These are phyloP conservation scores for Spea multiplicata DNA, from an alignment of 2,113 vertebrate genomes.

Conservation along the genomic window DNA sequence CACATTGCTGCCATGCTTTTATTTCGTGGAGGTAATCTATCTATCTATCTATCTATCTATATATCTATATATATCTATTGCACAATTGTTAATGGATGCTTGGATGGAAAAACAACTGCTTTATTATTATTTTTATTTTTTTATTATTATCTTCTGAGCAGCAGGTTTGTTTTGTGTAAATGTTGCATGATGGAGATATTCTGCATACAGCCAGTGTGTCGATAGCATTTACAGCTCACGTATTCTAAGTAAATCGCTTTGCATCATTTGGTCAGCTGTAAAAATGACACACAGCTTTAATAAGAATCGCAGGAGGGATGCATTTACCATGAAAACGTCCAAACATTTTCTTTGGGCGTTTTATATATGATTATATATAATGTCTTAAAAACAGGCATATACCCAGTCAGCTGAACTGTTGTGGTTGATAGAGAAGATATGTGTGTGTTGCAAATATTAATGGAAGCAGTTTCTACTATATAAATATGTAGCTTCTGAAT, in stretches of 20 bases:
- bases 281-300: neutral
- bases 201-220: neutral
- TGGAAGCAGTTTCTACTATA: too few relatives aligned
- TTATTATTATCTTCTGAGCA: neutral
- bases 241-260: neutral
- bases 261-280: neutral
- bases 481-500: too few relatives aligned
- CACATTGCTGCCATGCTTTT: conserved; percentile 93
- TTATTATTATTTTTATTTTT: neutral
- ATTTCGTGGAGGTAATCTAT: conserved; percentile 89
- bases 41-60: too few relatives aligned
- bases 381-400: neutral
- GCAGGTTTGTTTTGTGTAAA: neutral
- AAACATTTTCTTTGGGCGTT: neutral
- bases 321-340: neutral
- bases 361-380: too few relatives aligned
- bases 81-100: neutral
- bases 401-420: neutral
- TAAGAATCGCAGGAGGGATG: neutral
- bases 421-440: too few relatives aligned
- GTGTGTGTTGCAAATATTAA: too few relatives aligned
- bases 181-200: neutral
- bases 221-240: neutral
- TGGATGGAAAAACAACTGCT: neutral
- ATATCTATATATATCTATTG: neutral